Conservation (phyloP, 35 echinoderm and acorn worm genomes). For the Chiridota heheva region DNA sequence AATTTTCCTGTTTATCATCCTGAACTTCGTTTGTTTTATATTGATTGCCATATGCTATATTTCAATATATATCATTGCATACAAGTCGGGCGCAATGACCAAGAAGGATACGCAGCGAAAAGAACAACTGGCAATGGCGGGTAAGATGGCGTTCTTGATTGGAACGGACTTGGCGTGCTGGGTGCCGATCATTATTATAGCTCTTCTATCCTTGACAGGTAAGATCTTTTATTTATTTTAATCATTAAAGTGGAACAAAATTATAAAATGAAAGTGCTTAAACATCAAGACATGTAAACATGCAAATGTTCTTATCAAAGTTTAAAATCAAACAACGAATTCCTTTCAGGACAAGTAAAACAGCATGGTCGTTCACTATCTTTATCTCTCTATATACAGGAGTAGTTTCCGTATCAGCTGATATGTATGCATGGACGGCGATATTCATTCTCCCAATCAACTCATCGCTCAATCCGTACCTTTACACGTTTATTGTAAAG, state of each 20-base stretch:
- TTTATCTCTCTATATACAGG: no score
- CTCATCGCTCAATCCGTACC: conserved; percentile 59
- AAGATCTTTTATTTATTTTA: no score
- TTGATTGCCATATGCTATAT: conserved; percentile 58
- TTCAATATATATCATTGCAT: conserved; percentile 59
- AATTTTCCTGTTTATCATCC: conserved; percentile 52
- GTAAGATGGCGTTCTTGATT: conserved; percentile 54
- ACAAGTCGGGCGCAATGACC: background rate
- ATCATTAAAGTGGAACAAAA: no score
- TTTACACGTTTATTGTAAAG: conserved; percentile 52
- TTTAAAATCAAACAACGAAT: no score
- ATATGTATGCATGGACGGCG: conserved; percentile 64
- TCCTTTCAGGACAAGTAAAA: no score
- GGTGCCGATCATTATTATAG: conserved; percentile 62
- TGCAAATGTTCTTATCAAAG: no score
- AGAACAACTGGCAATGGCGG: conserved; percentile 53
- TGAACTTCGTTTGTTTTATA: conserved; percentile 62
- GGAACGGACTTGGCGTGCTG: conserved; percentile 49
- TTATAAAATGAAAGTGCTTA: no score
- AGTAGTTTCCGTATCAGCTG: background rate
- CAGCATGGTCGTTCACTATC: no score
- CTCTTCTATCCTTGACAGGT: conserved; percentile 21
- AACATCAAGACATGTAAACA: no score
- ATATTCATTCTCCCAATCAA: conserved; percentile 63
- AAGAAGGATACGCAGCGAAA: background rate